phyloP scores from a whole-genome alignment of 2,113 vertebrate species.

The Myrmophylax atrothorax region DNA sequence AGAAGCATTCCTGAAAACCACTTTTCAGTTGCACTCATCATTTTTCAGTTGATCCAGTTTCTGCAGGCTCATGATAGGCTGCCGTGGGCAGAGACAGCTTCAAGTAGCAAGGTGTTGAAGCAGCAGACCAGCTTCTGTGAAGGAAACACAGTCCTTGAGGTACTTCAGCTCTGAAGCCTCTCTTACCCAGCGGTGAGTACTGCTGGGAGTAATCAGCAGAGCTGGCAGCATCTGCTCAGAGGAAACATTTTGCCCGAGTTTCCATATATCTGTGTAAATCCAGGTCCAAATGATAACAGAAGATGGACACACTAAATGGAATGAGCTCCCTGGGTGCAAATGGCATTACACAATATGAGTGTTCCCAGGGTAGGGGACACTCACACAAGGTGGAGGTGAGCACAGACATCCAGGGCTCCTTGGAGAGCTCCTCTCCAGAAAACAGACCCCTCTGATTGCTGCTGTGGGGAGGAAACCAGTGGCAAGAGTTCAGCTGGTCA shows the following conservation, averaged over 20 bases:
- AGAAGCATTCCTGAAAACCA: conserved; percentile 23
- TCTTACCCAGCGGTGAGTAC: conserved; percentile 11
- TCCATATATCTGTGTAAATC: background rate
- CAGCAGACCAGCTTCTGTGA: background rate
- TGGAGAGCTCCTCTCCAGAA: background rate
- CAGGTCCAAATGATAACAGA: background rate
- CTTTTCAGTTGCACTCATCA: background rate
- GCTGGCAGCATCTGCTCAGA: background rate
- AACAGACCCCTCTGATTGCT: background rate
- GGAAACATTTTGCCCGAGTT: background rate
- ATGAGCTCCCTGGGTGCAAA: background rate
- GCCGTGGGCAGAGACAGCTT: background rate
- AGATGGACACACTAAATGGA: background rate
- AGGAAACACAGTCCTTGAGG: conserved; percentile 37
- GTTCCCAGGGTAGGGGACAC: background rate
- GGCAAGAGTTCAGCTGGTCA: background rate
- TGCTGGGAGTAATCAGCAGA: conserved; percentile 37
- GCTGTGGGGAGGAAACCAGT: background rate
- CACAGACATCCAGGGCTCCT: background rate
- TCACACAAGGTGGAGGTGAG: background rate
- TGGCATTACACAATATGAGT: background rate
- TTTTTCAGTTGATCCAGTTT: conserved; percentile 3
- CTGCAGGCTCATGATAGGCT: background rate
- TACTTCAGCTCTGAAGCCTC: conserved; percentile 47
- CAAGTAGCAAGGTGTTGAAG: conserved; percentile 18